A percentile compares a stretch with the other conserved stretches of the same genome.
Evolutionary conservation across 2,888 invertebrate species (phyloP).

Genomic region (Ectemnius continuus): DNA sequence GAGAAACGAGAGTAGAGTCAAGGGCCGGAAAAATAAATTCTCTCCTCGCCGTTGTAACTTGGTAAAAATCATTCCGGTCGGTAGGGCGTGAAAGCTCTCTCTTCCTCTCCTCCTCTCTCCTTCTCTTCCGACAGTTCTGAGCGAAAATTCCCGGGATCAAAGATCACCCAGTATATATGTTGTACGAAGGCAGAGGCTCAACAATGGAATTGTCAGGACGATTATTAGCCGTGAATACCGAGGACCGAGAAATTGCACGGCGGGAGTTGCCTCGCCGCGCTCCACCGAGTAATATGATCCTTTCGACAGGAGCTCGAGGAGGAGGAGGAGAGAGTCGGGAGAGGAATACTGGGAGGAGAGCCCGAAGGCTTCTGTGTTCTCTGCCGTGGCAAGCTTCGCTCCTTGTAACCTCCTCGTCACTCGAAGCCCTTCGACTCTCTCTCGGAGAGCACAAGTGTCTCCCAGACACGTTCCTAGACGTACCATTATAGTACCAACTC

Average conservation of each 20-base stretch:
- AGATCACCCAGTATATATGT: conserved; percentile 18
- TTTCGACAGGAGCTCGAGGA: conserved; percentile 55
- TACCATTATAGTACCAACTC: too few relatives aligned
- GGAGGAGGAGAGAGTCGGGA: neutral
- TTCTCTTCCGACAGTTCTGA: neutral
- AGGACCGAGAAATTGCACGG: conserved; percentile 53
- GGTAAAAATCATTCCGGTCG: neutral
- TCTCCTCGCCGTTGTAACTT: neutral
- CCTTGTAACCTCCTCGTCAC: conserved; percentile 58
- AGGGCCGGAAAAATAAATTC: neutral
- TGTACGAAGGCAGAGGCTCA: conserved; percentile 30
- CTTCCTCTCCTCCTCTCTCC: neutral
- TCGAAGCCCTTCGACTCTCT: conserved; percentile 31
- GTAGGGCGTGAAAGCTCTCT: neutral
- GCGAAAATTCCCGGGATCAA: neutral
- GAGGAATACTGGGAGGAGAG: neutral
- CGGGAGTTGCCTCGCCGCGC: conserved; percentile 30
- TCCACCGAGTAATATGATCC: conserved; percentile 57
- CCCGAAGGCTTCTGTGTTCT: conserved; percentile 39
- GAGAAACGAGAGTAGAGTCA: neutral
- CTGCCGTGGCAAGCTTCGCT: conserved; percentile 33
- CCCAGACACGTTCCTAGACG: too few relatives aligned
- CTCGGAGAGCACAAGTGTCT: neutral
- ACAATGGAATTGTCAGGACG: conserved; percentile 57
- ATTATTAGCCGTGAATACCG: conserved; percentile 62